Evolutionary conservation across 2,797 vertebrate genomes (phyloP).

Genomic region (Liasis olivaceus): DNA sequence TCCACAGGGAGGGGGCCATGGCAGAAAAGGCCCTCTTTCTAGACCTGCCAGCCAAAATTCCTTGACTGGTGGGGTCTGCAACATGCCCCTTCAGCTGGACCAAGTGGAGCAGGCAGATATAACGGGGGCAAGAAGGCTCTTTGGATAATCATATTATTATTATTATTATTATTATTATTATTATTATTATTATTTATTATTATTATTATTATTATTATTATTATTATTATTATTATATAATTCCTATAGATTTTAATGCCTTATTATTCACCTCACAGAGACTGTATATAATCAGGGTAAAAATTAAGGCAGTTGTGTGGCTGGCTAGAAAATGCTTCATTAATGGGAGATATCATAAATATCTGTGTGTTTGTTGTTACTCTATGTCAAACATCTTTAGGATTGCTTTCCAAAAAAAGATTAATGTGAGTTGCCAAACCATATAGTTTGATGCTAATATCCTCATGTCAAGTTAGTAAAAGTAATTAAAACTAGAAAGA

Average conservation of each 20-base stretch:
- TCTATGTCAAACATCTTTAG: slow-evolving; percentile 44
- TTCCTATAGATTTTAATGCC: slow-evolving; percentile 47
- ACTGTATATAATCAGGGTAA: slow-evolving; percentile 57
- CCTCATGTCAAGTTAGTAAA: not conserved
- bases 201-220: too few relatives aligned
- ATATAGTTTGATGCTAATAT: slow-evolving; percentile 22
- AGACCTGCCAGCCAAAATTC: too few relatives aligned
- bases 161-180: too few relatives aligned
- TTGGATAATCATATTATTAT: too few relatives aligned
- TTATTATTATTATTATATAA: too few relatives aligned
- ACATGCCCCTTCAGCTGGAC: too few relatives aligned
- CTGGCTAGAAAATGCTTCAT: slow-evolving; percentile 52
- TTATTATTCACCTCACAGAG: slow-evolving; percentile 62
- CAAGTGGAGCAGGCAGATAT: too few relatives aligned
- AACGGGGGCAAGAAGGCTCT: too few relatives aligned
- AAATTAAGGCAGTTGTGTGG: slow-evolving; percentile 52
- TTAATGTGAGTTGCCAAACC: slow-evolving; percentile 40
- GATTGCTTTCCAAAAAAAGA: slow-evolving; percentile 53
- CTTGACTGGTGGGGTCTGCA: too few relatives aligned
- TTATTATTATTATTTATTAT: too few relatives aligned
- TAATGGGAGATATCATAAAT: slow-evolving; percentile 54
- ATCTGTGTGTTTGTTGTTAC: slow-evolving; percentile 44
- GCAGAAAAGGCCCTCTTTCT: too few relatives aligned
- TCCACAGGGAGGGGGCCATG: too few relatives aligned
- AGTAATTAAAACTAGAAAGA: slow-evolving; percentile 6